Conservation (phyloP, 1,140 invertebrate genomes). For the Drosophila sechellia region DNA sequence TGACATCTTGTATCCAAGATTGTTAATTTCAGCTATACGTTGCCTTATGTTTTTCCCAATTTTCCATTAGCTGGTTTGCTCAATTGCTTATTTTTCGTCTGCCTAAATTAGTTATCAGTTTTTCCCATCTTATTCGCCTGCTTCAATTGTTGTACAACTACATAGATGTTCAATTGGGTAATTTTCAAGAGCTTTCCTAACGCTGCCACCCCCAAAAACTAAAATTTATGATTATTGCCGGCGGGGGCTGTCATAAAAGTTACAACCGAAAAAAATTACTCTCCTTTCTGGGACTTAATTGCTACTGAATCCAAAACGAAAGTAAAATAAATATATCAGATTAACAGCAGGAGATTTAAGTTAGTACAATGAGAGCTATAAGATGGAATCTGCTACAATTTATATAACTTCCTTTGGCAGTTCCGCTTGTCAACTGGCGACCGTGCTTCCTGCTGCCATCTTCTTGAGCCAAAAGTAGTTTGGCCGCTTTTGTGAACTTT, state of each 20-base stretch:
- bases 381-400: constrained; percentile 23
- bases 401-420: constrained; percentile 38
- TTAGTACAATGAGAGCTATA: constrained; percentile 15
- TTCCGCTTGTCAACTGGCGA: constrained; percentile 34
- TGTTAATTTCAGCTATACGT: neutral
- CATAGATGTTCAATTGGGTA: constrained; percentile 20
- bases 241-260: constrained; percentile 43
- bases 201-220: constrained; percentile 16
- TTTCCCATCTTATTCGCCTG: constrained; percentile 7
- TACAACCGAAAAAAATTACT: constrained; percentile 20
- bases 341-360: constrained; percentile 52
- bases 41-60: constrained; percentile 1
- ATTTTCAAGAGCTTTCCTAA: constrained; percentile 40
- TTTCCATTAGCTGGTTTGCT: constrained; percentile 21
- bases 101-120: constrained; percentile 28
- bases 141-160: constrained; percentile 37
- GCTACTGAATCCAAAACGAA: constrained; percentile 17
- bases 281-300: constrained; percentile 37
- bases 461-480: constrained; percentile 46
- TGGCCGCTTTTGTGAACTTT: constrained; percentile 46
- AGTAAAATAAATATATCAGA: constrained; percentile 58
- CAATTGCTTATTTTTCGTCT: constrained; percentile 13
- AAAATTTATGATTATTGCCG: constrained; percentile 48
- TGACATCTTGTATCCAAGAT: neutral
- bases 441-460: constrained; percentile 37